A percentile compares a stretch with the other conserved stretches of the same genome.
Conservation (phyloP, 1,140 invertebrate genomes). For the Theocolax elegans region DNA sequence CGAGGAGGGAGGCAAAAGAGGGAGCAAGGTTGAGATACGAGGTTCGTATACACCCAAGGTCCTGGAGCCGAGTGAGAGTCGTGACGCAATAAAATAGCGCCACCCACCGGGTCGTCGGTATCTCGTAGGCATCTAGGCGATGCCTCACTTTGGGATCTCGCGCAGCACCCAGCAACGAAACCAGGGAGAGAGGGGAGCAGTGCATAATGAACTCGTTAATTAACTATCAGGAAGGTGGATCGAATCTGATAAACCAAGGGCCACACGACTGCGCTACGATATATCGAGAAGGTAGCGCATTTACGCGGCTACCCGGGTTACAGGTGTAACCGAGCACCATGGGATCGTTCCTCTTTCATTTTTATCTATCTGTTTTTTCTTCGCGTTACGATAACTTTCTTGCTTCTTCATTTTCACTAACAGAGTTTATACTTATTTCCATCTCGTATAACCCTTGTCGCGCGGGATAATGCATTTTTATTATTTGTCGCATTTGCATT, state of each 20-base stretch:
- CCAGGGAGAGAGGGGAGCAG: conserved; percentile 48
- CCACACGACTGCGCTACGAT: conserved; percentile 58
- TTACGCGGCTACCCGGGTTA: conserved; percentile 35
- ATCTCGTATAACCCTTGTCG: background rate
- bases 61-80: conserved; percentile 47
- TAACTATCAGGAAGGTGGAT: conserved; percentile 67
- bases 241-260: conserved; percentile 64
- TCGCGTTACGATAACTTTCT: conserved; percentile 14
- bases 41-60: conserved; percentile 11
- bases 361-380: conserved; percentile 13
- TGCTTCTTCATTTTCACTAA: background rate
- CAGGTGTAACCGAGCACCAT: conserved; percentile 52
- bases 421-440: conserved; percentile 10
- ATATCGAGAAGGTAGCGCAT: background rate
- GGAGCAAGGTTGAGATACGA: conserved; percentile 3
- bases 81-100: conserved; percentile 68
- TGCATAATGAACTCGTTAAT: conserved; percentile 70
- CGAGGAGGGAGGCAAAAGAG: too few species aligned
- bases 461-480: conserved; percentile 29
- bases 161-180: conserved; percentile 38
- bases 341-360: background rate
- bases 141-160: conserved; percentile 62
- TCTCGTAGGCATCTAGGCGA: conserved; percentile 63
- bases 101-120: conserved; percentile 63
- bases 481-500: conserved; percentile 25